A percentile compares a stretch with the other conserved stretches of the same genome.
phyloP scores from a whole-genome alignment of 2,113 vertebrate species.

The Columbina picui region DNA sequence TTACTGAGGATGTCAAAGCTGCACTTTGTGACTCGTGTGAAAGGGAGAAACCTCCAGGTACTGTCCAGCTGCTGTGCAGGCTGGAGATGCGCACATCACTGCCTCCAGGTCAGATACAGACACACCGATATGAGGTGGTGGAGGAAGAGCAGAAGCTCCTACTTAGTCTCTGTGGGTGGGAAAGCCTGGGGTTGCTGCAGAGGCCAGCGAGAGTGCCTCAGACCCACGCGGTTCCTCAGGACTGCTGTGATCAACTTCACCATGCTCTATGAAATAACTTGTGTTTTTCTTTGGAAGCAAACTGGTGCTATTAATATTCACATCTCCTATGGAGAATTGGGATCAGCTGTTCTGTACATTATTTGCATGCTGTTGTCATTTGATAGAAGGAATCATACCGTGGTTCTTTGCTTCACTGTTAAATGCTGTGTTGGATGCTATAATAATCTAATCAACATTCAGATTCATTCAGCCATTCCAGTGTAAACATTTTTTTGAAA shows the following conservation, averaged over 20 bases:
- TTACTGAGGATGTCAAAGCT: background rate
- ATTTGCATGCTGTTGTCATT: conserved; percentile 35
- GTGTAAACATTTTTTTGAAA: conserved; percentile 25
- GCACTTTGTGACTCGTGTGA: background rate
- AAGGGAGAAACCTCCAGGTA: background rate
- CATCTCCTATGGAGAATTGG: conserved; percentile 27
- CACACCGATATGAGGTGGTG: background rate
- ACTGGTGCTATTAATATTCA: conserved; percentile 4
- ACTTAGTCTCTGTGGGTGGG: background rate
- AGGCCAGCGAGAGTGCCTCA: background rate
- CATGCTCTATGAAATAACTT: background rate
- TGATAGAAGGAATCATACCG: conserved; percentile 45
- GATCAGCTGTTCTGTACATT: conserved; percentile 31
- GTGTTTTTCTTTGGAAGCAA: conserved; percentile 1
- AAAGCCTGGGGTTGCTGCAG: background rate
- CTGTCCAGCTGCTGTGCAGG: background rate
- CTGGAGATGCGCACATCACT: background rate
- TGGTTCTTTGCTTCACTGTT: conserved; percentile 19
- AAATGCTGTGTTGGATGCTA: conserved; percentile 8
- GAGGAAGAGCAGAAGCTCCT: background rate
- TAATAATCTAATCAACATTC: conserved; percentile 55
- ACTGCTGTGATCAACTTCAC: background rate
- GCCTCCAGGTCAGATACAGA: background rate
- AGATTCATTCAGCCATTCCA: conserved; percentile 30
- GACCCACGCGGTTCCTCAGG: background rate